Conservation (phyloP, 2,888 invertebrate species). For the Tetragnatha montana region DNA sequence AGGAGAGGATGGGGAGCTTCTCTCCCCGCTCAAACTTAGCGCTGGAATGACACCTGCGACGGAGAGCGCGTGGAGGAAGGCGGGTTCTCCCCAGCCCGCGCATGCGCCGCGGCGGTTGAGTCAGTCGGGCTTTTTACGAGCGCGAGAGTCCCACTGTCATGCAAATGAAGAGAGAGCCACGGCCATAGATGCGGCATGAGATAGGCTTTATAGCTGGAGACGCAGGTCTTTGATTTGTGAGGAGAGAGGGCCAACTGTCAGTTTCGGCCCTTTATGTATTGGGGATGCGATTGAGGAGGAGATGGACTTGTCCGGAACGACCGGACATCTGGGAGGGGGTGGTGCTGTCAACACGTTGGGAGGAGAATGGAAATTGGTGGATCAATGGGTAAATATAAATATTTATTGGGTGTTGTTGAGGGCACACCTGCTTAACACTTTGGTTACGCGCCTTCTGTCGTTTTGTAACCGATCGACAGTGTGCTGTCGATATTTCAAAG, state of each 20-base stretch:
- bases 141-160: constrained; percentile 33
- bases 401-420: too few relatives aligned
- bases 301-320: constrained; percentile 8
- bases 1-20: background rate
- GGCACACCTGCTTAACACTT: too few relatives aligned
- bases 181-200: constrained; percentile 24
- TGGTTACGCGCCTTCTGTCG: too few relatives aligned
- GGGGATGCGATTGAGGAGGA: background rate
- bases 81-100: constrained; percentile 34
- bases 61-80: constrained; percentile 13
- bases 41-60: constrained; percentile 67
- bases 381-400: too few relatives aligned
- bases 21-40: constrained; percentile 47
- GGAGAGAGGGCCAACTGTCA: constrained; percentile 55
- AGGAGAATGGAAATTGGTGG: too few relatives aligned
- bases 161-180: constrained; percentile 24
- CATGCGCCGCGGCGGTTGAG: constrained; percentile 47
- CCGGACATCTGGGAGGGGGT: constrained; percentile 25
- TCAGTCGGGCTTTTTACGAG: constrained; percentile 45
- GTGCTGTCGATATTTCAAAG: too few relatives aligned
- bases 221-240: constrained; percentile 49
- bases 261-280: constrained; percentile 1
- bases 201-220: constrained; percentile 30
- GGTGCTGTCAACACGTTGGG: background rate
- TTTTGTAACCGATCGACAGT: too few relatives aligned